Evolutionary conservation across 2,888 invertebrate genomes (phyloP), one percentile per base, ranked within the genome.

Genomic region (Chrysodeixis includens): DNA sequence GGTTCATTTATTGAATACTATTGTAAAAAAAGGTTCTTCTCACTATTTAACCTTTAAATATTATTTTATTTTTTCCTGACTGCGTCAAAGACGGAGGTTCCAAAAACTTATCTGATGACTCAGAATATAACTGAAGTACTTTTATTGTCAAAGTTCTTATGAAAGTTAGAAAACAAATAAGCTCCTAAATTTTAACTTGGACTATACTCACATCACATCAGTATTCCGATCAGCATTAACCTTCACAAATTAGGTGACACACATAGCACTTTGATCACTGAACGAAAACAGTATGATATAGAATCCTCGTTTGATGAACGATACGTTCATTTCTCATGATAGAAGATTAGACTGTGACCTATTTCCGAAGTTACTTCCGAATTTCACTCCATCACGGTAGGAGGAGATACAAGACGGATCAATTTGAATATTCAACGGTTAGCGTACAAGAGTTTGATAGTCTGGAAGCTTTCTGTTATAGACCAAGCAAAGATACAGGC

Each of bases 381-480:
- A 77, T 65, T 77, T 69, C 67, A 66, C 60, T 69, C 57, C 70
- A 75, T 74, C 60, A 67, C 63, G 53, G 61, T 40, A 61, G 66
- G 32, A 49, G 61, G 53, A 46, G 46, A 62, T 67, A 69, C 74
- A 74, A 73, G 74, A 64, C 61, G 71, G 67, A 78, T 81, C 78
- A 78, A 84, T 82, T 83, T 85, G 84, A 83, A 85, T 85, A 86
- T 86, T 84, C 86, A 86, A 81, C 76, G 80, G 78, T 79, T 81
- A 71, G 65, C 56, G 70, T 69, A 78, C 81, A 74, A 72, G 74
- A 83, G 81, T 83, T 80, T 78, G 82, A 82, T 81, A 83, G 79
- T 74, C 71, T 73, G 51, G 68, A 77, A 78, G 84, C 81, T 76
- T 78, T 78, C 81, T 74, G 74, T 74, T 75, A 80, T 81, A 82